Evolutionary conservation across 2,797 vertebrate species (phyloP), one percentile per base, ranked within the genome.

Genomic region (Sparidentex hasta): DNA sequence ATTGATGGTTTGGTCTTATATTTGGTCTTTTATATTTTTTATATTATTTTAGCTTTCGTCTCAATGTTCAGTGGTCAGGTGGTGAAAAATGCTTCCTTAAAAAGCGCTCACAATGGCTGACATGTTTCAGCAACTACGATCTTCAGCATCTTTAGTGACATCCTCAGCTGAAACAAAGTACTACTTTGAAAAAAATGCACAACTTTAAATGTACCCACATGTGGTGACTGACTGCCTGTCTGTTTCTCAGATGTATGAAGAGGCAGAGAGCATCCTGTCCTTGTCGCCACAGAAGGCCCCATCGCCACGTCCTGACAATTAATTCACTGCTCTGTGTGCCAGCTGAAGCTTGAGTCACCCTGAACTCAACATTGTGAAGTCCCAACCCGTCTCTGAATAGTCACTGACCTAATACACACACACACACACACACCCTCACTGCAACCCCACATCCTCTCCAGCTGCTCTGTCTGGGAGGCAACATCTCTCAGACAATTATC

Each of bases 251-350:
- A 95, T 97, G 94, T 97, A 97, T 47, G 96, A 97, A 84, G 96
- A 97, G 91, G 96, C 96, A 46, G 97, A 97, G 91, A 95, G 94
- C 75, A 93, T 97, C 82, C 92, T 97, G 85, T 95, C 95, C 71
- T 79, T 78, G 33, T 82, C 94, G 3, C 81, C 86, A 23, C 95
- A 94, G 76, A 93, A 23, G 48, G 21, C 25, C 7, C 65, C 56
- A 2, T 23, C 23, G 27, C 41, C 63, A 7, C 13, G 0, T 7
- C 29, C 65, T 55, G 72, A 74, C 20, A 9, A 9, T 20, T 71
- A 61, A 74, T 51, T n/a, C 9, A 43, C 29, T 21, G 12, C 21
- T 17, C 16, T n/a, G 18, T 58, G 50, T 61, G 43, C 13, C 38
- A 12, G 3, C 23, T 57, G 52, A 69, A 50, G 44, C 14, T 23